These are phyloP conservation scores for Lasiurus cinereus DNA, from an alignment of 2,113 vertebrate genomes.

Conservation along the genomic window DNA sequence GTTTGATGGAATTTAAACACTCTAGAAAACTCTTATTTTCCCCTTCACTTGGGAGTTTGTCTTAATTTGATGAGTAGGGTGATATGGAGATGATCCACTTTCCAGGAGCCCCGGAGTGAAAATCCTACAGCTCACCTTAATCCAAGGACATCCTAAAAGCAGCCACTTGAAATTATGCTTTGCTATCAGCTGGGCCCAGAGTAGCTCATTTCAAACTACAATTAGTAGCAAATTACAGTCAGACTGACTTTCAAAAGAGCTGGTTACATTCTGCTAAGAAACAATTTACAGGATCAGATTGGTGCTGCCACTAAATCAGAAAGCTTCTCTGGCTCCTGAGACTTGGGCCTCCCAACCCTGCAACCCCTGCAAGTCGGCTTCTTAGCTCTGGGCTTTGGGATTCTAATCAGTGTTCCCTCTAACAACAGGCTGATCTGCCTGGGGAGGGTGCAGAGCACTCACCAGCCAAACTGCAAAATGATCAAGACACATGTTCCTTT, in stretches of 20 bases:
- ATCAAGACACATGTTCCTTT: constrained; percentile 67
- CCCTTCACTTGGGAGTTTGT: background rate
- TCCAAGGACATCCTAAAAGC: constrained; percentile 58
- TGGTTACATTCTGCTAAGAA: constrained; percentile 76
- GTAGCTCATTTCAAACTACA: constrained; percentile 77
- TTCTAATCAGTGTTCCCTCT: constrained; percentile 73
- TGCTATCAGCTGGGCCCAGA: constrained; percentile 50
- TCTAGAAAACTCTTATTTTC: background rate
- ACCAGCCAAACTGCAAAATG: constrained; percentile 66
- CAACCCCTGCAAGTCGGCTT: constrained; percentile 6
- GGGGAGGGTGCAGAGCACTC: constrained; percentile 71
- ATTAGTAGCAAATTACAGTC: constrained; percentile 77
- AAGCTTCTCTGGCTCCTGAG: constrained; percentile 70
- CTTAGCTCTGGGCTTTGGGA: constrained; percentile 79
- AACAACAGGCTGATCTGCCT: constrained; percentile 70
- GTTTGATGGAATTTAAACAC: constrained; percentile 53
- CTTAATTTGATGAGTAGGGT: constrained; percentile 38
- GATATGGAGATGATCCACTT: constrained; percentile 17
- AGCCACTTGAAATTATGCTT: constrained; percentile 69
- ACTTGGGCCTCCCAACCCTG: constrained; percentile 63
- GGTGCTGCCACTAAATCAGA: constrained; percentile 75
- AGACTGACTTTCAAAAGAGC: constrained; percentile 74
- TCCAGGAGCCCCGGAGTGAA: constrained; percentile 27
- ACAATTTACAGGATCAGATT: constrained; percentile 77
- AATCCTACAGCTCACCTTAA: constrained; percentile 46